Percentiles rank a stretch among this genome's conserved stretches.
Evolutionary conservation across 2,888 invertebrate species (phyloP).

Genomic region (Prionchulus punctatus): DNA sequence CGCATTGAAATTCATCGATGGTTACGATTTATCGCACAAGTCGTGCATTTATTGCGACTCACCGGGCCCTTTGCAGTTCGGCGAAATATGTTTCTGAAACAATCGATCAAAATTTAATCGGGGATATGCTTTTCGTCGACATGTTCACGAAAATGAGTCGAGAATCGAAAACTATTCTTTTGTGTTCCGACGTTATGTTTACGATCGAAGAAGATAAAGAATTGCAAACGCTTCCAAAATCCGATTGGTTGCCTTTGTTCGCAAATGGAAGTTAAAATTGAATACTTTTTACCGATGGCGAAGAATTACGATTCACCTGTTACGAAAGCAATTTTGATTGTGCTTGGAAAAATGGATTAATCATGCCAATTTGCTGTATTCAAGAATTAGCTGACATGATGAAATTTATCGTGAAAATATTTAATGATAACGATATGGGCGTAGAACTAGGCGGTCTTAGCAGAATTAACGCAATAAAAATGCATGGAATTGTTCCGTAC

Average conservation of each 20-base stretch:
- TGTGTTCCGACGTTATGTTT: conserved; percentile 2
- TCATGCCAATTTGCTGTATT: background rate
- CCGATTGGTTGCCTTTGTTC: conserved; percentile 1
- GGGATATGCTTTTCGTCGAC: too few species aligned
- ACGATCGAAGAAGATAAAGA: too few species aligned
- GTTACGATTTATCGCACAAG: conserved; percentile 6
- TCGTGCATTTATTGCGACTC: conserved; percentile 9
- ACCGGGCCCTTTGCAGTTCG: too few species aligned
- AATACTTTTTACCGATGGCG: background rate
- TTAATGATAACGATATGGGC: background rate
- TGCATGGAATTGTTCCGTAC: too few species aligned
- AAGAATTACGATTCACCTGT: background rate
- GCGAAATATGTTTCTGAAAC: too few species aligned
- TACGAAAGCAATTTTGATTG: background rate
- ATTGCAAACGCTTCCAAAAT: background rate
- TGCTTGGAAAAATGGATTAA: background rate
- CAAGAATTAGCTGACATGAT: conserved; percentile 1
- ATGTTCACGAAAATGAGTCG: too few species aligned
- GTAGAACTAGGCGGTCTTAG: too few species aligned
- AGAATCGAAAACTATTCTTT: background rate
- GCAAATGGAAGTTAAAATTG: background rate
- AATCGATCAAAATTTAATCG: too few species aligned
- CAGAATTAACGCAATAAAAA: too few species aligned
- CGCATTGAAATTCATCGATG: conserved; percentile 2
- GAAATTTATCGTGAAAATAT: background rate